phyloP scores from a whole-genome alignment of 2,797 vertebrate species.

The Chromobotia macracanthus region DNA sequence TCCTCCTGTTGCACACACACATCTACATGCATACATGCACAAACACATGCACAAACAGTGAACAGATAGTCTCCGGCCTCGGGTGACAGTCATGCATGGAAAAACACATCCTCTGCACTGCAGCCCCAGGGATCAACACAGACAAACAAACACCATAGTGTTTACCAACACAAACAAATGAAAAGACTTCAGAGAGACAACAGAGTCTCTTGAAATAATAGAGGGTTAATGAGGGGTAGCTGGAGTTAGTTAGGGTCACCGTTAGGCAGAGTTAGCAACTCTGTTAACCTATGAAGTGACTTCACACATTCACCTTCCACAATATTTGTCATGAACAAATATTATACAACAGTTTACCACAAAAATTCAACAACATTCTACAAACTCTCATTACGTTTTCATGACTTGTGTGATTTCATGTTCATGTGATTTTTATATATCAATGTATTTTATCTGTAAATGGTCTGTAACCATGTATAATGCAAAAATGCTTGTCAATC shows the following conservation, averaged over 20 bases:
- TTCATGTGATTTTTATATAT: too few relatives aligned
- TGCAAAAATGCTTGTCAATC: too few relatives aligned
- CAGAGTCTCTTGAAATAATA: not conserved
- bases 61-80: not conserved
- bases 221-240: not conserved
- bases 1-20: constrained; percentile 73
- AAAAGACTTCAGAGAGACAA: not conserved
- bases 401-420: too few relatives aligned
- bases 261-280: constrained; percentile 14
- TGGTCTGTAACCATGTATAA: too few relatives aligned
- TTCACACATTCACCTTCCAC: not conserved
- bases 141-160: constrained; percentile 10
- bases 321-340: not conserved
- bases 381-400: too few relatives aligned
- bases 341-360: too few relatives aligned
- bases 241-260: not conserved
- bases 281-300: not conserved
- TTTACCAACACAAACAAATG: constrained; percentile 23
- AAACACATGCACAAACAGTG: constrained; percentile 49
- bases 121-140: not conserved
- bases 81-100: constrained; percentile 24
- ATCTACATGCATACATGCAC: constrained; percentile 7
- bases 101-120: not conserved
- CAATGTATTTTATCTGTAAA: too few relatives aligned
- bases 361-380: too few relatives aligned